Percentiles rank a stretch among this genome's conserved stretches.
phyloP scores from a whole-genome alignment of 2,888 invertebrate species.

The Itoplectis maculator region DNA sequence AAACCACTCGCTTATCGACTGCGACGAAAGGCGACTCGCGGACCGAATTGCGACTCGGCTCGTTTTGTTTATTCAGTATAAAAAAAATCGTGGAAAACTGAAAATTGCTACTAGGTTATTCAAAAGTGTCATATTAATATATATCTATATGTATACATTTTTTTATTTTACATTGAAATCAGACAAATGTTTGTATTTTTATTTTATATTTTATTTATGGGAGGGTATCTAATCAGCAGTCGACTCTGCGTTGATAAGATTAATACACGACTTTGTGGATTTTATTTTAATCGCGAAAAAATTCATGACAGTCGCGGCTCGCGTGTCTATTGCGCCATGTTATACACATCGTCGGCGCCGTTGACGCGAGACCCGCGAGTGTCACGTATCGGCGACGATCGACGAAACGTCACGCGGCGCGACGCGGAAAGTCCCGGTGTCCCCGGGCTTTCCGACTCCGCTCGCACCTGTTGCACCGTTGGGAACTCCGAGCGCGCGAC shows the following conservation, averaged over 20 bases:
- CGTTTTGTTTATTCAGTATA: not conserved
- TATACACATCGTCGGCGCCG: too few species aligned
- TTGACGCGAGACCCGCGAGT: conserved; percentile 3
- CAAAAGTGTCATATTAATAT: too few species aligned
- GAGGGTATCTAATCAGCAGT: not conserved
- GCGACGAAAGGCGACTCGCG: not conserved
- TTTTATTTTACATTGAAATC: not conserved
- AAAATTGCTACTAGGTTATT: too few species aligned
- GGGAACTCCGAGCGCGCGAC: conserved; percentile 3
- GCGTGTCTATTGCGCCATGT: not conserved
- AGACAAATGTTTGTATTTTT: not conserved
- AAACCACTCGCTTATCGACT: conserved; percentile 12
- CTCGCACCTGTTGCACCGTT: conserved; percentile 66
- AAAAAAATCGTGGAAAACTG: not conserved
- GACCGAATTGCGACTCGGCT: not conserved
- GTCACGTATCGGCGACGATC: conserved; percentile 20
- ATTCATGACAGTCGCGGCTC: not conserved
- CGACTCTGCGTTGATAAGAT: not conserved
- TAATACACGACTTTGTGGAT: not conserved
- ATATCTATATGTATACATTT: too few species aligned
- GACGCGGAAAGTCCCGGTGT: conserved; percentile 36
- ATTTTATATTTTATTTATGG: not conserved
- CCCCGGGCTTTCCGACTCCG: conserved; percentile 47
- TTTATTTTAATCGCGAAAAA: not conserved
- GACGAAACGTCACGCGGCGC: conserved; percentile 27